A percentile compares a stretch with the other conserved stretches of the same genome.
Conservation (phyloP, 2,113 vertebrate species). For the Strigops habroptila region DNA sequence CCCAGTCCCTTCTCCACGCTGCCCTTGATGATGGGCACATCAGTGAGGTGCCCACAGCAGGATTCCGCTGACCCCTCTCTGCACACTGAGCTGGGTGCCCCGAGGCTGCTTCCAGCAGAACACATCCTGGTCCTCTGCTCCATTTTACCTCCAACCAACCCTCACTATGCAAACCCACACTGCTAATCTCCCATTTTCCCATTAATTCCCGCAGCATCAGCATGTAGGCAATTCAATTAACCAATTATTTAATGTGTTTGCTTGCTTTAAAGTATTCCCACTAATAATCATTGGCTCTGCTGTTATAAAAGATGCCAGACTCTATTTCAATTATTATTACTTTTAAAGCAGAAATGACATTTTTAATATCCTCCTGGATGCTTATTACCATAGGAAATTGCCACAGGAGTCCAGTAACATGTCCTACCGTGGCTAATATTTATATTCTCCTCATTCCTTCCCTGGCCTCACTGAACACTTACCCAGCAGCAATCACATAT, state of each 20-base stretch:
- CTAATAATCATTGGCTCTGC: neutral
- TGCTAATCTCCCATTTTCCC: neutral
- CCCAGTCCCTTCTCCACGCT: neutral
- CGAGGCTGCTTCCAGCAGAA: neutral
- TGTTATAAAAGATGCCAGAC: neutral
- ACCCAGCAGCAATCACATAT: neutral
- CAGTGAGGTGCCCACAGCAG: neutral
- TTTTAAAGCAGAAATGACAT: constrained; percentile 10
- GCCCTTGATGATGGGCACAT: neutral
- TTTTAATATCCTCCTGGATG: constrained; percentile 15
- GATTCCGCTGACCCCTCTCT: rapidly evolving
- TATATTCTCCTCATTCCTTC: neutral
- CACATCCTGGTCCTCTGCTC: neutral
- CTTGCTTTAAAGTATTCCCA: neutral
- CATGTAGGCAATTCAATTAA: constrained; percentile 15
- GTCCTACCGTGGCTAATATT: neutral
- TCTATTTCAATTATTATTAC: constrained; percentile 38
- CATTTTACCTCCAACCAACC: neutral
- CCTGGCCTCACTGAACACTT: rapidly evolving
- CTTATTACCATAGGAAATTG: constrained; percentile 27
- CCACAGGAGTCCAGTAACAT: neutral
- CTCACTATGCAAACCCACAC: rapidly evolving
- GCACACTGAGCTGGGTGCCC: rapidly evolving
- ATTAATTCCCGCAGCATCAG: neutral
- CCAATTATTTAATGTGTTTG: constrained; percentile 13